phyloP scores from a whole-genome alignment of 2,113 vertebrate genomes.

The Atrichornis clamosus region DNA sequence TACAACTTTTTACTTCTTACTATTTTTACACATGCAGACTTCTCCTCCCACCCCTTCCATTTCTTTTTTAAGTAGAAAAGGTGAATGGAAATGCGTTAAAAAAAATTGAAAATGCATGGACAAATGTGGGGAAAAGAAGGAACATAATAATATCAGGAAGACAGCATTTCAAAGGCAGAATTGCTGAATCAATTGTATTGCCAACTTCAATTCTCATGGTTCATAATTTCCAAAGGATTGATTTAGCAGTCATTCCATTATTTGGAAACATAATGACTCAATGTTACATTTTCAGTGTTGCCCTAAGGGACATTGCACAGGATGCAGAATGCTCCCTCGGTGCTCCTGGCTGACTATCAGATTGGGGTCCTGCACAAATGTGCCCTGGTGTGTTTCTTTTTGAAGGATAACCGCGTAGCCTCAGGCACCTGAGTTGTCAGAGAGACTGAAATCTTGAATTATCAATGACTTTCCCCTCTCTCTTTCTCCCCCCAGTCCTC shows the following conservation, averaged over 20 bases:
- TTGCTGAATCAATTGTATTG: neutral
- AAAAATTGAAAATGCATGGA: neutral
- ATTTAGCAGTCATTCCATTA: neutral
- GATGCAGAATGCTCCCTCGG: neutral
- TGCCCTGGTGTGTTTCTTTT: rapidly evolving
- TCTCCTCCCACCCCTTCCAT: neutral
- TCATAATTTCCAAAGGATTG: neutral
- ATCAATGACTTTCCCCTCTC: neutral
- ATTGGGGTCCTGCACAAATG: rapidly evolving
- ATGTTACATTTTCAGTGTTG: neutral
- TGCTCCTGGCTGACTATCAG: neutral
- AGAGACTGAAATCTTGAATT: neutral
- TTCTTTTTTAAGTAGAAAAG: neutral
- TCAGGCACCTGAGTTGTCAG: neutral
- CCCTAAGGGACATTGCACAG: neutral
- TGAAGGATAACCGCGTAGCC: neutral
- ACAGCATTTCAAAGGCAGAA: neutral
- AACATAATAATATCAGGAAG: neutral
- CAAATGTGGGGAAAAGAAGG: neutral
- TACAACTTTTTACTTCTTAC: neutral
- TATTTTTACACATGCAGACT: neutral
- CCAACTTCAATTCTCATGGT: neutral
- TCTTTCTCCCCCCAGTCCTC: rapidly evolving
- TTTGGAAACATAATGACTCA: neutral
- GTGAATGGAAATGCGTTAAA: neutral